These are phyloP conservation scores for Clanis bilineata DNA, from an alignment of 2,888 invertebrate species.

Conservation along the genomic window DNA sequence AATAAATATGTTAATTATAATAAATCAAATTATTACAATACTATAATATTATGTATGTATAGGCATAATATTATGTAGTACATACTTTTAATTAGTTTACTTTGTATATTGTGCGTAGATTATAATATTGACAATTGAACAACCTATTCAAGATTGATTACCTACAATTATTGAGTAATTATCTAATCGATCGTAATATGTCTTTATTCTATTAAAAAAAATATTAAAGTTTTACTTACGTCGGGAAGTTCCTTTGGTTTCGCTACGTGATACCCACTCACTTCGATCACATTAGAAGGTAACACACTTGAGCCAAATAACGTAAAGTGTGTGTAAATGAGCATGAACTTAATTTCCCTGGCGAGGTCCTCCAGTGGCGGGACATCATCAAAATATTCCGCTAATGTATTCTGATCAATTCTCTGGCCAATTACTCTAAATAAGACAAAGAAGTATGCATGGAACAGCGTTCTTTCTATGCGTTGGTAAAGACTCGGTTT, in stretches of 20 bases:
- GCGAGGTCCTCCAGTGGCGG: slow-evolving; percentile 77
- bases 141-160: too few species aligned
- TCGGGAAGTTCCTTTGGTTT: slow-evolving; percentile 60
- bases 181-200: too few species aligned
- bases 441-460: slow-evolving; percentile 33
- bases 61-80: too few species aligned
- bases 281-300: slow-evolving; percentile 81
- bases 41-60: too few species aligned
- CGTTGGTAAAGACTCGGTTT: slow-evolving; percentile 75
- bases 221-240: slow-evolving; percentile 38
- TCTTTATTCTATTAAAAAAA: too few species aligned
- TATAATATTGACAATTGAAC: too few species aligned
- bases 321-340: slow-evolving; percentile 82
- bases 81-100: too few species aligned
- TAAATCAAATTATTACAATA: too few species aligned
- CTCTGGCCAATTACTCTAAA: slow-evolving; percentile 43
- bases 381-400: slow-evolving; percentile 67
- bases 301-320: slow-evolving; percentile 76
- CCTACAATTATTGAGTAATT: too few species aligned
- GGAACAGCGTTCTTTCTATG: slow-evolving; percentile 61
- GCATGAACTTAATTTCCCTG: slow-evolving; percentile 72
- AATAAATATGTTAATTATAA: too few species aligned
- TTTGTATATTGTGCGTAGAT: too few species aligned
- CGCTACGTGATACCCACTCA: slow-evolving; percentile 81
- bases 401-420: slow-evolving; percentile 48